These are phyloP conservation scores for Drosophila diplacantha DNA, from an alignment of 2,888 invertebrate genomes.

Conservation along the genomic window DNA sequence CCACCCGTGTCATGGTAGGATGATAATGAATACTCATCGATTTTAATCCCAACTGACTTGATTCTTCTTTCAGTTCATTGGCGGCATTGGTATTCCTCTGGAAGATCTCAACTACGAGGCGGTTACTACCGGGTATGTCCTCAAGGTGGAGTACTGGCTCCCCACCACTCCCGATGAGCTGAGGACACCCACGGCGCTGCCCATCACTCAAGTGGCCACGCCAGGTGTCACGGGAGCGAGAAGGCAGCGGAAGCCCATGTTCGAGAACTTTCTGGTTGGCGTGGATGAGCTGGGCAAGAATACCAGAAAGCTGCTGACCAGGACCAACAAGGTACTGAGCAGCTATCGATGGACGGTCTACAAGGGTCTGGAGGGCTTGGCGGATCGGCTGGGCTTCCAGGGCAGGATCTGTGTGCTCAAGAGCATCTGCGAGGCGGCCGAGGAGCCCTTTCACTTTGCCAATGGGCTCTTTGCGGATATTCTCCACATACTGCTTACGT, in stretches of 20 bases:
- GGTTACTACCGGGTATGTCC: constrained; percentile 75
- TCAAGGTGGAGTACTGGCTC: constrained; percentile 75
- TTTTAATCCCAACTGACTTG: not conserved
- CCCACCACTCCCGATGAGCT: constrained; percentile 66
- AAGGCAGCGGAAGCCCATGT: constrained; percentile 49
- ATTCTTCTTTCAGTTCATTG: constrained; percentile 67
- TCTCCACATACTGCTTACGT: constrained; percentile 87
- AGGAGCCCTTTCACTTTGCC: constrained; percentile 83
- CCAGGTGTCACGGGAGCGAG: constrained; percentile 52
- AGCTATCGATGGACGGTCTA: constrained; percentile 75
- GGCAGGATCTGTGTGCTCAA: constrained; percentile 86
- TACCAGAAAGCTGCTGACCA: constrained; percentile 50
- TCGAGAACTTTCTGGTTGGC: constrained; percentile 63
- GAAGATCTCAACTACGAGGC: constrained; percentile 72
- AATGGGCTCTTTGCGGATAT: constrained; percentile 87
- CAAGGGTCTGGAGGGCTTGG: constrained; percentile 71
- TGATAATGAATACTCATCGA: not conserved
- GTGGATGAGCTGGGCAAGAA: constrained; percentile 58
- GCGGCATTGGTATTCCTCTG: constrained; percentile 76
- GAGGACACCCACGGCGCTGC: constrained; percentile 53
- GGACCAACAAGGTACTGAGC: constrained; percentile 57
- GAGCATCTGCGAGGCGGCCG: constrained; percentile 87
- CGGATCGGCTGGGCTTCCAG: constrained; percentile 81
- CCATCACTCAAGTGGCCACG: constrained; percentile 55
- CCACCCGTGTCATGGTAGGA: constrained; percentile 74